phyloP scores from a whole-genome alignment of 2,888 invertebrate species.

The Dexiosoma caninum region DNA sequence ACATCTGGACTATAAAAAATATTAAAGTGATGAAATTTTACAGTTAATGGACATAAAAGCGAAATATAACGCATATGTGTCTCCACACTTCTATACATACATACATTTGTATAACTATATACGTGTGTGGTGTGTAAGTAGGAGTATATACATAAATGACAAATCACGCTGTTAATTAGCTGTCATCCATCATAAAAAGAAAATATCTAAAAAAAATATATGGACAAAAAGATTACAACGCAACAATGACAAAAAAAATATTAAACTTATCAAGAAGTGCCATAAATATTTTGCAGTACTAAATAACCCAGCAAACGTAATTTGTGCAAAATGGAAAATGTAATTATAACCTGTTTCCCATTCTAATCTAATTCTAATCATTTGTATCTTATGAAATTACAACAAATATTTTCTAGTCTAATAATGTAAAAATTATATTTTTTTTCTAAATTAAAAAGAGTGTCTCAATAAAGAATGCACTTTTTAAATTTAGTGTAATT shows the following conservation, averaged over 20 bases:
- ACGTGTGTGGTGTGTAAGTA: too few relatives aligned
- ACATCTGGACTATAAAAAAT: conserved; percentile 7
- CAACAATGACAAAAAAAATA: conserved; percentile 17
- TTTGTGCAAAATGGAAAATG: too few relatives aligned
- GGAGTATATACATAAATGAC: conserved; percentile 54
- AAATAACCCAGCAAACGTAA: conserved; percentile 6
- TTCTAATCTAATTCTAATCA: too few relatives aligned
- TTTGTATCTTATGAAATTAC: too few relatives aligned
- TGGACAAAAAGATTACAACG: conserved; percentile 2
- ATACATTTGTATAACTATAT: too few relatives aligned
- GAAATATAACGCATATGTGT: background rate
- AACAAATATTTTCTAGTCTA: too few relatives aligned
- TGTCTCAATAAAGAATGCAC: too few relatives aligned
- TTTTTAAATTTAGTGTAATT: too few relatives aligned
- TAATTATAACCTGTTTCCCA: too few relatives aligned
- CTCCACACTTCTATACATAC: too few relatives aligned
- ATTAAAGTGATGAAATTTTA: conserved; percentile 42
- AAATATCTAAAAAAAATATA: background rate
- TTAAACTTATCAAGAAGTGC: conserved; percentile 1
- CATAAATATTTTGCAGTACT: conserved; percentile 2
- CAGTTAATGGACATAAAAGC: conserved; percentile 6
- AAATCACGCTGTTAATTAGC: conserved; percentile 64
- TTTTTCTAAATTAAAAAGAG: too few relatives aligned
- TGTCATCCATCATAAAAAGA: conserved; percentile 53
- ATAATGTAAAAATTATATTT: too few relatives aligned